A percentile compares a stretch with the other conserved stretches of the same genome.
Evolutionary conservation across 2,113 vertebrate genomes (phyloP).

Genomic region (Tupaia chinensis): DNA sequence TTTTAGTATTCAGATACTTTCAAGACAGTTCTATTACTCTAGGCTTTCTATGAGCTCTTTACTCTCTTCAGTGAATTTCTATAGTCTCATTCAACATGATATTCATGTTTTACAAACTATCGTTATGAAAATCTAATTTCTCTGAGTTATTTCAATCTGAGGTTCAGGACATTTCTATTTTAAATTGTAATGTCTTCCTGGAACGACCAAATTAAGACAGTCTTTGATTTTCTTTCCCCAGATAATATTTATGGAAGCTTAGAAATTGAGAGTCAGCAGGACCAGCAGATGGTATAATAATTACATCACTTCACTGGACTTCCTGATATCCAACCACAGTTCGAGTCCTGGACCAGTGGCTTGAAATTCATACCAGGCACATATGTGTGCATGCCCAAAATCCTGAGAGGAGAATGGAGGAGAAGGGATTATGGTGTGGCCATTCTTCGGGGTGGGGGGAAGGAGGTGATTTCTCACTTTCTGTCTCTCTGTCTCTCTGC

Average conservation of each 20-base stretch:
- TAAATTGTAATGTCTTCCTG: not conserved
- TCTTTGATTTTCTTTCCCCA: not conserved
- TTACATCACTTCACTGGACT: too few relatives aligned
- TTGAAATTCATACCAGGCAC: too few relatives aligned
- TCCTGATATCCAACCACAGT: too few relatives aligned
- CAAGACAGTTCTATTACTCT: not conserved
- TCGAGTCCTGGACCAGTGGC: too few relatives aligned
- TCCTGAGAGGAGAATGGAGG: too few relatives aligned
- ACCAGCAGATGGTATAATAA: too few relatives aligned
- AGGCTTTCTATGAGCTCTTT: not conserved
- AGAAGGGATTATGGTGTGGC: too few relatives aligned
- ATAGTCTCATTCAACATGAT: not conserved
- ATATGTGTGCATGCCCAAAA: too few relatives aligned
- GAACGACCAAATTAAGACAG: not conserved
- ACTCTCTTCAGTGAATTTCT: not conserved
- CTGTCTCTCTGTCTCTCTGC: too few relatives aligned
- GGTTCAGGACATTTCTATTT: not conserved
- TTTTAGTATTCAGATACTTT: slow-evolving; percentile 28
- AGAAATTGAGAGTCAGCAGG: not conserved
- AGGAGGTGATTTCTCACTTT: too few relatives aligned
- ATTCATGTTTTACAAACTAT: not conserved
- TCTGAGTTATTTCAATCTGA: not conserved
- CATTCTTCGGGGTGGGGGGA: too few relatives aligned
- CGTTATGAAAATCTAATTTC: not conserved
- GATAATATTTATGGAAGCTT: not conserved